Conservation (phyloP, 2,113 vertebrate species). For the Pelvicachromis taeniatus region DNA sequence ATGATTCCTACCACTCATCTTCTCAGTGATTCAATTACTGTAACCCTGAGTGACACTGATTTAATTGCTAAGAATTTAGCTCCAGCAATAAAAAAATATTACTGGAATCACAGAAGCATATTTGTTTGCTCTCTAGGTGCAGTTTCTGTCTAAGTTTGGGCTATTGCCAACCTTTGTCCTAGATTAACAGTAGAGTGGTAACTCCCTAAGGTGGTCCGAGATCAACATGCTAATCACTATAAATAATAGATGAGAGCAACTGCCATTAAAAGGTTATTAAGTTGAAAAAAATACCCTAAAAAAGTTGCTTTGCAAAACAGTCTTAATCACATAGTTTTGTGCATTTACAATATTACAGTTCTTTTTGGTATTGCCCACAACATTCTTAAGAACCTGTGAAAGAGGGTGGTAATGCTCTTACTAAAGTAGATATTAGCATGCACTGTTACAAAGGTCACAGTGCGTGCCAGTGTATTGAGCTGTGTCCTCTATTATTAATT, state of each 20-base stretch:
- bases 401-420: conserved; percentile 52
- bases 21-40: not conserved
- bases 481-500: not conserved
- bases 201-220: not conserved
- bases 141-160: not conserved
- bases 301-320: not conserved
- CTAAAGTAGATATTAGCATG: conserved; percentile 22
- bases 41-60: not conserved
- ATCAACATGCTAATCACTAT: conserved; percentile 1
- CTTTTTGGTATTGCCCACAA: not conserved
- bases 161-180: not conserved
- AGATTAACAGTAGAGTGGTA: not conserved
- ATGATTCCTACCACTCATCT: not conserved
- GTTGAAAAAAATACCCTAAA: not conserved
- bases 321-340: not conserved
- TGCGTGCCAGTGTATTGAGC: not conserved
- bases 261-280: not conserved
- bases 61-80: not conserved
- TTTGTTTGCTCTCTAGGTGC: not conserved
- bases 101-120: not conserved
- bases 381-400: not conserved
- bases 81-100: not conserved
- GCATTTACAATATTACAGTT: not conserved
- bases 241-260: not conserved
- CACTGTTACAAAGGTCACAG: conserved; percentile 36